These are phyloP conservation scores for Pantherophis guttatus DNA, from an alignment of 2,113 vertebrate species.

Conservation along the genomic window DNA sequence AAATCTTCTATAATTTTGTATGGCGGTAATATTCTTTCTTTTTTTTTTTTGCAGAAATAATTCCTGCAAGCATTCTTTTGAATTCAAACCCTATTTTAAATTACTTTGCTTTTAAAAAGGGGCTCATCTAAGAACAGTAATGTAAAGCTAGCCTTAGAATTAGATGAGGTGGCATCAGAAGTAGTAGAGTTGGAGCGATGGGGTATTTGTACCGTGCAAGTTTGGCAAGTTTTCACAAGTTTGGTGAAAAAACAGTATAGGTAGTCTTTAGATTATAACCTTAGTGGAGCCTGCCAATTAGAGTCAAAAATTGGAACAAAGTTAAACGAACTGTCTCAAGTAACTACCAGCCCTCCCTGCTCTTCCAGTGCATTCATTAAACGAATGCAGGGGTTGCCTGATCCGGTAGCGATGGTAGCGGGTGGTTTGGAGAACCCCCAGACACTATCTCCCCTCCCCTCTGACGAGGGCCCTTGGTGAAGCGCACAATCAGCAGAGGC, in stretches of 20 bases:
- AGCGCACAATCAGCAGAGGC: no score
- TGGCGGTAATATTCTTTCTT: not conserved
- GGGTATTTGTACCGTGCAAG: not conserved
- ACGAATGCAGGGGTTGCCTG: not conserved
- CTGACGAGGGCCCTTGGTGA: no score
- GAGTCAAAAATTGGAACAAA: not conserved
- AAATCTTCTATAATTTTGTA: not conserved
- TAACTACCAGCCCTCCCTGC: not conserved
- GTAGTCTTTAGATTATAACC: not conserved
- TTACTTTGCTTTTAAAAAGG: not conserved
- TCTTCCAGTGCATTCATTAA: not conserved
- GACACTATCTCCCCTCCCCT: no score
- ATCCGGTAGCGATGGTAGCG: no score
- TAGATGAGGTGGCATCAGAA: not conserved
- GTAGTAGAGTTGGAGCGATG: not conserved
- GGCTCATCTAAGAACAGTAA: not conserved
- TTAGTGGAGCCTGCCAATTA: not conserved
- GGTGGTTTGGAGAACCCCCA: no score
- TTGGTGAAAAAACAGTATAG: not conserved
- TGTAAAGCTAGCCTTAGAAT: not conserved
- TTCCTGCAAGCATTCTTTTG: not conserved
- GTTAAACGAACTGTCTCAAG: not conserved
- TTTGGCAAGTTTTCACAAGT: not conserved
- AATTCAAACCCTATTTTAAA: not conserved
- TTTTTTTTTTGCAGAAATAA: not conserved